Evolutionary conservation across 1,140 invertebrate genomes (phyloP), one percentile per base, ranked within the genome.

Genomic region (Campoletis sonorensis): DNA sequence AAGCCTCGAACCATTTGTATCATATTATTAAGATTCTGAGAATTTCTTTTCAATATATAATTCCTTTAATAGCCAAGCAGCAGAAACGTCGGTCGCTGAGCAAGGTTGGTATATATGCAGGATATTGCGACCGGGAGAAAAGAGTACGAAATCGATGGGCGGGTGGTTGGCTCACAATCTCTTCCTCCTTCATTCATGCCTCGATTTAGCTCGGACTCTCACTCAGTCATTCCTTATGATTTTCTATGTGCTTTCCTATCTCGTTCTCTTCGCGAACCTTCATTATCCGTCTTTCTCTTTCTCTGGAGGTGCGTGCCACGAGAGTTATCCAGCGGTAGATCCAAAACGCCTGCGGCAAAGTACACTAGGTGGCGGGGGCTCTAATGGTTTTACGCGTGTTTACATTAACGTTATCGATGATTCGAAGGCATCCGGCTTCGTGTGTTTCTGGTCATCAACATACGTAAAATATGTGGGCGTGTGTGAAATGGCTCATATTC

Each of bases 381-480:
- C 75, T 86, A 86, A 85, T 85, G 79, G 82, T 87, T 85, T 85
- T 84, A 87, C 86, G 84, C 80, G 82, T 85, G 85, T 87, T 87
- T 87, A 84, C 86, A 85, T 87, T 87, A 86, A 82, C 84, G 81
- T 86, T 86, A 87, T 86, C 86, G 81, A 58, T n/a, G n/a, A 73
- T 85, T 82, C 58, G 79, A 85, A 79, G 67, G 67, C 67, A 70
- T 70, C 18, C 18, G 54, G 27, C 67, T 64, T 27, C 73, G 73
- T 51, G 58, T 30, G 30, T 67, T 78, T 78, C 58, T 67, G 18
- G 54, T 64, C 58, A 21, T 61, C 16, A 49, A 78, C 76, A 67
- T 64, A 78, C 61, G 33, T 45, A 26, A 30, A 15, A 18, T 33
- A 70, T 30, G 27, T 16, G 30, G 11, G 40, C 8, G 26, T 70